Percentiles rank a stretch among this genome's conserved stretches.
Conservation (phyloP, 2,888 invertebrate species). For the Sphaeridia pumilis region DNA sequence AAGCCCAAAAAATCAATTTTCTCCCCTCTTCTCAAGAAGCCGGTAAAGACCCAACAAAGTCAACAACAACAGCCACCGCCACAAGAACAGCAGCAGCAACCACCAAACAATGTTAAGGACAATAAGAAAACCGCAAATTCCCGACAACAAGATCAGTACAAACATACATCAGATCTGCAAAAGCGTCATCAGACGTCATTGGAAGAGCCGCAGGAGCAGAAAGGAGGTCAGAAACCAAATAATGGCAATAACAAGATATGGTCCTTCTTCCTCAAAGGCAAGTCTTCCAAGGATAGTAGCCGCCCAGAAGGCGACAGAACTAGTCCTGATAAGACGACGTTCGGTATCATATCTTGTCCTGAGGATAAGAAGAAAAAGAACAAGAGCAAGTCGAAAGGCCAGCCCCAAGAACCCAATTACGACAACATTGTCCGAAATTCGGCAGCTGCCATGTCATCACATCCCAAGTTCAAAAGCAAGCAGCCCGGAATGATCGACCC, state of each 20-base stretch:
- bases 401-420: neutral
- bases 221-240: neutral
- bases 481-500: constrained; percentile 8
- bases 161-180: neutral
- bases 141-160: neutral
- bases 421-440: neutral
- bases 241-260: neutral
- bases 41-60: neutral
- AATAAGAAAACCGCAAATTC: neutral
- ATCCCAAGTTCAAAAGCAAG: constrained; percentile 4
- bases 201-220: neutral
- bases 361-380: constrained; percentile 4
- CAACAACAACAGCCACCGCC: neutral
- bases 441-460: neutral
- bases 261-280: constrained; percentile 1
- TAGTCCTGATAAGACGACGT: neutral
- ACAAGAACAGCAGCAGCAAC: neutral
- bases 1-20: neutral
- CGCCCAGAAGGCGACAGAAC: neutral
- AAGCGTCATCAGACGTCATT: neutral
- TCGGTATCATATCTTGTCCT: constrained; percentile 3
- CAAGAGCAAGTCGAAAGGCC: constrained; percentile 2
- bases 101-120: too few species aligned
- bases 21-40: neutral
- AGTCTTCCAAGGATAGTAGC: neutral